Evolutionary conservation across 2,797 vertebrate genomes (phyloP).

Genomic region (Leptodactylus fallax): DNA sequence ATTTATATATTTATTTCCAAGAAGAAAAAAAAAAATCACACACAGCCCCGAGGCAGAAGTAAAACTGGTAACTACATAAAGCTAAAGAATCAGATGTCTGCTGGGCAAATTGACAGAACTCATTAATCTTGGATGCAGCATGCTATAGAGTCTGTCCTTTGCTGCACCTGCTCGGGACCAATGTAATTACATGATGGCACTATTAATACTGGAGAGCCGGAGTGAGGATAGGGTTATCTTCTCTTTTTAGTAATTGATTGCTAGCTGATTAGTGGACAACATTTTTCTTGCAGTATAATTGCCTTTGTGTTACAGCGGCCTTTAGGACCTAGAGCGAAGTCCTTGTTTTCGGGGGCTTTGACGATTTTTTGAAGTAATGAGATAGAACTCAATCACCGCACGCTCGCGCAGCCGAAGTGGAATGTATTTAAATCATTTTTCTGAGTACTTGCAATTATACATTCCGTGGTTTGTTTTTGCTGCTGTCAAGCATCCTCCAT

Average conservation of each 20-base stretch:
- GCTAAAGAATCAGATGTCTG: conserved; percentile 81
- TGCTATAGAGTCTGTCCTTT: conserved; percentile 80
- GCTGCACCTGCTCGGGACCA: conserved; percentile 80
- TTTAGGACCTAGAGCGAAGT: conserved; percentile 75
- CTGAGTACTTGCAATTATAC: conserved; percentile 68
- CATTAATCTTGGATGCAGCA: conserved; percentile 83
- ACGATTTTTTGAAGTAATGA: conserved; percentile 77
- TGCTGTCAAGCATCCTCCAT: conserved; percentile 64
- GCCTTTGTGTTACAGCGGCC: conserved; percentile 78
- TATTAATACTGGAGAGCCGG: conserved; percentile 81
- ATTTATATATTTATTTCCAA: conserved; percentile 65
- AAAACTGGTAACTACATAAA: conserved; percentile 77
- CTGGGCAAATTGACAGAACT: conserved; percentile 85
- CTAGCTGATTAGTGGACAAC: conserved; percentile 83
- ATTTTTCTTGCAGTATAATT: conserved; percentile 81
- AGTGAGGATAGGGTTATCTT: conserved; percentile 80
- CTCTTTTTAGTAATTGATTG: conserved; percentile 83
- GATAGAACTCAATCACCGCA: conserved; percentile 74
- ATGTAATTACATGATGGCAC: conserved; percentile 85
- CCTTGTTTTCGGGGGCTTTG: conserved; percentile 71
- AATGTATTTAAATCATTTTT: conserved; percentile 71
- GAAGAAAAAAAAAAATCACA: conserved; percentile 56
- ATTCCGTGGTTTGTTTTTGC: conserved; percentile 63
- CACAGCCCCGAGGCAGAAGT: conserved; percentile 70
- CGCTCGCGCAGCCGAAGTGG: conserved; percentile 73